Base-by-base conservation (phyloP, 2,888 invertebrate species). In the Monoplex corrugatus region DNA sequence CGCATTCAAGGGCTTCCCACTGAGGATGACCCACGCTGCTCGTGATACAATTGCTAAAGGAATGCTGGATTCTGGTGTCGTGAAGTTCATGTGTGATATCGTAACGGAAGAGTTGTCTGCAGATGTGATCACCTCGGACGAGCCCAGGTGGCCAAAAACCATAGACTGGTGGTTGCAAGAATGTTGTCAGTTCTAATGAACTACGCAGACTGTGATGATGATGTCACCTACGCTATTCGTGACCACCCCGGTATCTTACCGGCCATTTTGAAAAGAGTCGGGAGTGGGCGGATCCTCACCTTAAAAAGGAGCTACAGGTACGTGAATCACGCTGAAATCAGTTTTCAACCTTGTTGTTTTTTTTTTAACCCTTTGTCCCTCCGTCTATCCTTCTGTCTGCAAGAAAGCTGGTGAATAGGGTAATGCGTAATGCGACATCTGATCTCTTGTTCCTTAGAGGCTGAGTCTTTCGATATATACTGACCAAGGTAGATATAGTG, bases 181-280 rank as follows among this genome's bases (percentile, higher is more conserved):
- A 57, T 80, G 3, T 2, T 90, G 16, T 10, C 84, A 5, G 80
- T 85, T 16, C 68, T 90, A 28, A 32, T 89, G 40, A 90, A 90
- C 87, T 89, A 86, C 89, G 87, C 68, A 2, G 90, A 90, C 45
- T 63, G n/a, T 8, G 44, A 44, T 68, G 85, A 87, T 8, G 44
- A 78, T 19, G 82, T 90, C 2, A 72, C 86, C 0, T 86, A 72
- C 38, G 32, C 19, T n/a, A 16, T 72, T 23, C 8, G 63, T 19
- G 86, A 86, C 19, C 86, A 86, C n/a, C 40, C 38, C 19, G 23
- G 16, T 0, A 10, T 86, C 38, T 8, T 86, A 72, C 44, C 28
- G 5, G 68, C n/a, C 0, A 23, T 86, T 68, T n/a, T 86, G 68
- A 23, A 35, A 19, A 35, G 57, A 72, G 32, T 86, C 16, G 32